phyloP scores from a whole-genome alignment of 2,797 vertebrate genomes.

The Pangasius larnaudii region DNA sequence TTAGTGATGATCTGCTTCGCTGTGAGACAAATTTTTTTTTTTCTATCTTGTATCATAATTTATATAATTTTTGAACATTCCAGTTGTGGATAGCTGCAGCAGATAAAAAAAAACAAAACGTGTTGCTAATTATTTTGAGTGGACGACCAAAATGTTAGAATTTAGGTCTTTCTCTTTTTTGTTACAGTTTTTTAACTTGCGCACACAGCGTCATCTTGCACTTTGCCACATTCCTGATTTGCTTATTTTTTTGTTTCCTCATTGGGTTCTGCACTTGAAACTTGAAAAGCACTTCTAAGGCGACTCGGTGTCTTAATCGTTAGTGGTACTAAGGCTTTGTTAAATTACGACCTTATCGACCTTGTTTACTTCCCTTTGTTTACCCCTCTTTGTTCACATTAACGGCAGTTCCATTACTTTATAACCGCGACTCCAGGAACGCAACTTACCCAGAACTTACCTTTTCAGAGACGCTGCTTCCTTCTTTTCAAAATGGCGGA shows the following conservation, averaged over 20 bases:
- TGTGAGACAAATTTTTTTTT: background rate
- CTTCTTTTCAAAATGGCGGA: background rate
- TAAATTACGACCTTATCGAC: background rate
- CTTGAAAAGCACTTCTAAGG: background rate
- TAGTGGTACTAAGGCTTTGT: background rate
- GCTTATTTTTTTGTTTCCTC: background rate
- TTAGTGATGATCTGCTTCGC: constrained; percentile 4
- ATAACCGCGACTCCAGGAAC: background rate
- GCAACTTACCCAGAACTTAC: background rate
- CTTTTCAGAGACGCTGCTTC: background rate
- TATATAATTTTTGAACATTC: background rate
- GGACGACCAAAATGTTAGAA: background rate
- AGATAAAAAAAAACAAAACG: background rate
- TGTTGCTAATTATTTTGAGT: background rate
- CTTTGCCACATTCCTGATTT: constrained; percentile 3
- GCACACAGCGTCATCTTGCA: background rate
- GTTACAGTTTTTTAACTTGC: background rate
- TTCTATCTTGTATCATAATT: background rate
- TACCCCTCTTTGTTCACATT: background rate
- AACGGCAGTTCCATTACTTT: background rate
- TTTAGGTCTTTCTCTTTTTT: background rate
- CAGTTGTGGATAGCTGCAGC: background rate
- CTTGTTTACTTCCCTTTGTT: background rate
- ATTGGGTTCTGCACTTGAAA: background rate
- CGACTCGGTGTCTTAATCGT: background rate